Percentiles rank a stretch among this genome's conserved stretches.
Conservation (phyloP, 1,140 invertebrate genomes). For the Propsilocerus akamusi region DNA sequence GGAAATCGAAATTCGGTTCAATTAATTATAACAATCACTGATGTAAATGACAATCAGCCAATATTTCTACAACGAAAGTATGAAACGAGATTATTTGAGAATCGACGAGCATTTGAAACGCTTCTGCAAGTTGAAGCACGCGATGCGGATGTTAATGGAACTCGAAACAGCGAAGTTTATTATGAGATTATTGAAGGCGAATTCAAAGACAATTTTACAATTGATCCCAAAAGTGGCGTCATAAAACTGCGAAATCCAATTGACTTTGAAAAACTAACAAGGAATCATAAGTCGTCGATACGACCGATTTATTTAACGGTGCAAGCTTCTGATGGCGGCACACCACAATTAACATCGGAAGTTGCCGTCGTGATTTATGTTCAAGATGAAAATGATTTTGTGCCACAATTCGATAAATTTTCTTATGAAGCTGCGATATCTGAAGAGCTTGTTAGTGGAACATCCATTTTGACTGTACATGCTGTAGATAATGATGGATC, state of each 20-base stretch:
- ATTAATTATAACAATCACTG: constrained; percentile 66
- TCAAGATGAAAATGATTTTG: constrained; percentile 74
- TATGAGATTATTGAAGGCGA: constrained; percentile 65
- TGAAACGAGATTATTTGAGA: constrained; percentile 66
- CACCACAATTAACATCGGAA: constrained; percentile 51
- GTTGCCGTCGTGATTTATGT: constrained; percentile 63
- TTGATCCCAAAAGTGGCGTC: constrained; percentile 53
- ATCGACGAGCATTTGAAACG: constrained; percentile 55
- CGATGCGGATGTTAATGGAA: constrained; percentile 74
- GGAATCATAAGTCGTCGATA: constrained; percentile 26
- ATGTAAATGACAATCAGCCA: constrained; percentile 77
- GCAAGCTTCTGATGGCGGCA: constrained; percentile 59
- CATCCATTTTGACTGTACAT: constrained; percentile 33
- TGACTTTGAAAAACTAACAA: constrained; percentile 56
- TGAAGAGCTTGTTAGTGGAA: constrained; percentile 64
- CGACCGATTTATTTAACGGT: constrained; percentile 55
- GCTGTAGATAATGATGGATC: constrained; percentile 73
- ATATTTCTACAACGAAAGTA: constrained; percentile 66
- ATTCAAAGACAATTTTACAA: constrained; percentile 57
- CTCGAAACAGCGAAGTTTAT: constrained; percentile 65
- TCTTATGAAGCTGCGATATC: constrained; percentile 58
- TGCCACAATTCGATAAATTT: constrained; percentile 55
- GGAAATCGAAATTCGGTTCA: constrained; percentile 80
- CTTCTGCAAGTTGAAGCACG: constrained; percentile 60
- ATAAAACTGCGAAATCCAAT: constrained; percentile 44